Conservation (phyloP, 1,140 invertebrate genomes). For the Parasteatoda tepidariorum region DNA sequence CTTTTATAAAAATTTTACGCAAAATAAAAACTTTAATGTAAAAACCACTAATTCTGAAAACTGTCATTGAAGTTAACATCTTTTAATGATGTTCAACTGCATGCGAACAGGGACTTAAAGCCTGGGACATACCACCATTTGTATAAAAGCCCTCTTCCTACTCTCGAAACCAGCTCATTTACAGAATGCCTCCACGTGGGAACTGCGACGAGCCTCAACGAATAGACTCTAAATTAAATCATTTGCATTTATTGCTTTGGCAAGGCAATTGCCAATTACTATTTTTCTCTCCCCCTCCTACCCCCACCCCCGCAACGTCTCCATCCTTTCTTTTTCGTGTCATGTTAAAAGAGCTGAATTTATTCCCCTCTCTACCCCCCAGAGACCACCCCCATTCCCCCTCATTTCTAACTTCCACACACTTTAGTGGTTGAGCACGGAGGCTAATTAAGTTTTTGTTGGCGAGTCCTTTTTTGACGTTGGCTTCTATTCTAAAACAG, state of each 20-base stretch:
- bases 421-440: background rate
- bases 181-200: slow-evolving; percentile 53
- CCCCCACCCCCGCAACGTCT: background rate
- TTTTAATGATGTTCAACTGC: no score
- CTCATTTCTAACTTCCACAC: background rate
- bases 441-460: slow-evolving; percentile 61
- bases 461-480: background rate
- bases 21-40: no score
- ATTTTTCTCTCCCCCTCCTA: slow-evolving; percentile 43
- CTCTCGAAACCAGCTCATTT: slow-evolving; percentile 41
- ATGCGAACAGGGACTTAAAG: background rate
- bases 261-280: slow-evolving; percentile 60
- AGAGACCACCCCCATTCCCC: background rate
- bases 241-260: slow-evolving; percentile 60
- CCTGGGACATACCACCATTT: slow-evolving; percentile 11
- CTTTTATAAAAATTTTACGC: no score
- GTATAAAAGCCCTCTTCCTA: slow-evolving; percentile 6
- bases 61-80: no score
- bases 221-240: slow-evolving; percentile 61
- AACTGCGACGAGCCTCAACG: slow-evolving; percentile 33
- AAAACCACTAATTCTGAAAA: no score
- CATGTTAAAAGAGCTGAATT: slow-evolving; percentile 59
- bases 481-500: slow-evolving; percentile 57
- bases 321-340: slow-evolving; percentile 39
- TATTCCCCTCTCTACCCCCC: slow-evolving; percentile 12